Evolutionary conservation across 2,888 invertebrate genomes (phyloP).

Genomic region (Patella caerulea): DNA sequence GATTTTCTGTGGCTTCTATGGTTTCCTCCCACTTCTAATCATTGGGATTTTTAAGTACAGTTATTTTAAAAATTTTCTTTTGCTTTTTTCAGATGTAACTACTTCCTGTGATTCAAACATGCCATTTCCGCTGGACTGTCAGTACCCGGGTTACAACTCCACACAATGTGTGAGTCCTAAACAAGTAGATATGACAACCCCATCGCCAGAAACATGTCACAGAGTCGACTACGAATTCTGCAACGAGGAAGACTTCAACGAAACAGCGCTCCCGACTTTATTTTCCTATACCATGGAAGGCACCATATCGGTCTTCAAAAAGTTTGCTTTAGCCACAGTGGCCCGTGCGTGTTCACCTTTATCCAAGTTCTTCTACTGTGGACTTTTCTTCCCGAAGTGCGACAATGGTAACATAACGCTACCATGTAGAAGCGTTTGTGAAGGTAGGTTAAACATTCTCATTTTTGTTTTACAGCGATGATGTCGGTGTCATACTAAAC

Average conservation of each 20-base stretch:
- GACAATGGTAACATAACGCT: conserved; percentile 31
- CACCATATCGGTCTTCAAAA: conserved; percentile 29
- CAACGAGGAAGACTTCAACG: conserved; percentile 35
- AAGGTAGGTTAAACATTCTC: conserved; percentile 38
- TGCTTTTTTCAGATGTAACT: neutral
- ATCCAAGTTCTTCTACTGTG: conserved; percentile 47
- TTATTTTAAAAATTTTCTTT: neutral
- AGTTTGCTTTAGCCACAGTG: conserved; percentile 29
- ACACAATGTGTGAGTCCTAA: neutral
- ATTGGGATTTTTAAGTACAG: too few species aligned
- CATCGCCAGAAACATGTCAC: neutral
- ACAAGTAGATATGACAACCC: neutral
- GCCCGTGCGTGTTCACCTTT: conserved; percentile 32
- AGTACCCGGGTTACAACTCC: neutral
- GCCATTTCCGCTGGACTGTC: neutral
- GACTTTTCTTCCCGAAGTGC: conserved; percentile 53
- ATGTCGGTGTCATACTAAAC: too few species aligned
- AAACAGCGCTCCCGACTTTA: conserved; percentile 44
- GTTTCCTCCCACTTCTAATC: too few species aligned
- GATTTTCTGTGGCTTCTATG: too few species aligned
- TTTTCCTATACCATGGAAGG: conserved; percentile 33
- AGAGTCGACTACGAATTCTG: conserved; percentile 39
- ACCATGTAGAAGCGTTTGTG: conserved; percentile 53
- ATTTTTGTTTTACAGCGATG: too few species aligned
- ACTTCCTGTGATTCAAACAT: neutral